Conservation (phyloP, 2,113 vertebrate species). For the Nyctereutes procyonoides region DNA sequence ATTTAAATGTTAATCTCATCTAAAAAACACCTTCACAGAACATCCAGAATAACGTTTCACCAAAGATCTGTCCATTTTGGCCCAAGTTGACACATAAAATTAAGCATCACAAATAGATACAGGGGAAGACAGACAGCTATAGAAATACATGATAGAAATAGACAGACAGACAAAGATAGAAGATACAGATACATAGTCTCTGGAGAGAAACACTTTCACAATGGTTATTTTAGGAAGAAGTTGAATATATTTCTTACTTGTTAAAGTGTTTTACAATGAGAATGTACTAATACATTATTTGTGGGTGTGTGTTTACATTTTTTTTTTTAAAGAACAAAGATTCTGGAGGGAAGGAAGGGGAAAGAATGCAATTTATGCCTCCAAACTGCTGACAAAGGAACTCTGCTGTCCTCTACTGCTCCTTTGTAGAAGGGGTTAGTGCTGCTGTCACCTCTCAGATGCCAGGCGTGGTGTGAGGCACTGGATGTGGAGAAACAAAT, state of each 20-base stretch:
- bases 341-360: neutral
- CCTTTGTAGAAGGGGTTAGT: neutral
- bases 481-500: neutral
- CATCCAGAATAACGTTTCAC: neutral
- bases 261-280: constrained; percentile 40
- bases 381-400: neutral
- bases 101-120: neutral
- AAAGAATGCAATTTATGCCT: neutral
- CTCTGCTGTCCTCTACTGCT: neutral
- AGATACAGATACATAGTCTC: neutral
- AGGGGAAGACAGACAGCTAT: neutral
- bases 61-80: neutral
- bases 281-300: constrained; percentile 1
- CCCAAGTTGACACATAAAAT: neutral
- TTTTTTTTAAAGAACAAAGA: constrained; percentile 23
- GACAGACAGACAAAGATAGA: neutral
- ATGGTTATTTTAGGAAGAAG: neutral
- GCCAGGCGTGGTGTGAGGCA: rapidly evolving
- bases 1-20: constrained; percentile 23
- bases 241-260: constrained; percentile 2
- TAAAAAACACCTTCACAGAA: constrained; percentile 30
- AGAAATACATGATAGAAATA: neutral
- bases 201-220: neutral
- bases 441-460: neutral
- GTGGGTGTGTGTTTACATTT: neutral